These are phyloP conservation scores for Fistularia commersonii DNA, from an alignment of 2,797 vertebrate genomes.

Conservation along the genomic window DNA sequence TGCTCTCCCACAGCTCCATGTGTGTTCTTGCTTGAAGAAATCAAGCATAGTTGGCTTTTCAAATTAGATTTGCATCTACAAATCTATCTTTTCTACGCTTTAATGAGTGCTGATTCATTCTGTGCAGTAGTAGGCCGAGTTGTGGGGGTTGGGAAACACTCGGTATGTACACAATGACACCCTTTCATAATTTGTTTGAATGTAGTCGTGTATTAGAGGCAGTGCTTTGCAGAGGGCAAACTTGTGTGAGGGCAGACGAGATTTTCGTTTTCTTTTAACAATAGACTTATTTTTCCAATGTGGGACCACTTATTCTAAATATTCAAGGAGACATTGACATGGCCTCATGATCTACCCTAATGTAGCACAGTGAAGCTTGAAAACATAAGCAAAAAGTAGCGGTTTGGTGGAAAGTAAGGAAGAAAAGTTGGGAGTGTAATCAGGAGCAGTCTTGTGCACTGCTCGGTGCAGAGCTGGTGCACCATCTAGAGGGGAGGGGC, in stretches of 20 bases:
- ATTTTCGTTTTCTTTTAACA: slow-evolving; percentile 47
- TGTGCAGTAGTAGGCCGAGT: slow-evolving; percentile 39
- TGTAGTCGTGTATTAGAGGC: slow-evolving; percentile 58
- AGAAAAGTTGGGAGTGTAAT: slow-evolving; percentile 50
- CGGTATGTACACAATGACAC: slow-evolving; percentile 63
- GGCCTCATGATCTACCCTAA: slow-evolving; percentile 6
- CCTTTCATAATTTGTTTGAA: slow-evolving; percentile 66
- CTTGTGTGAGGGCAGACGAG: slow-evolving; percentile 46
- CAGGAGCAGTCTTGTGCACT: slow-evolving; percentile 64
- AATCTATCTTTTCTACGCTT: not conserved
- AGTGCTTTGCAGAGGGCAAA: slow-evolving; percentile 49
- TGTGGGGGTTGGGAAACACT: slow-evolving; percentile 31
- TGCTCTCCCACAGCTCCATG: slow-evolving; percentile 21
- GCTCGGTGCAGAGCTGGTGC: slow-evolving; percentile 74
- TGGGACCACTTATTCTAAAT: slow-evolving; percentile 10
- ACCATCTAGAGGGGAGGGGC: slow-evolving; percentile 48
- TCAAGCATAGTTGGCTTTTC: not conserved
- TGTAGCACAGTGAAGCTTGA: slow-evolving; percentile 12
- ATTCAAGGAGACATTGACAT: no score
- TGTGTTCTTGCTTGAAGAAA: no score
- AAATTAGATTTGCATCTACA: slow-evolving; percentile 6
- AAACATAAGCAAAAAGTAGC: slow-evolving; percentile 37
- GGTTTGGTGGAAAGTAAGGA: slow-evolving; percentile 16
- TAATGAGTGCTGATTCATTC: slow-evolving; percentile 29
- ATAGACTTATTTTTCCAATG: slow-evolving; percentile 13